Evolutionary conservation across 2,797 vertebrate species (phyloP), one percentile per base, ranked within the genome.

Genomic region (Peromyscus nudipes): DNA sequence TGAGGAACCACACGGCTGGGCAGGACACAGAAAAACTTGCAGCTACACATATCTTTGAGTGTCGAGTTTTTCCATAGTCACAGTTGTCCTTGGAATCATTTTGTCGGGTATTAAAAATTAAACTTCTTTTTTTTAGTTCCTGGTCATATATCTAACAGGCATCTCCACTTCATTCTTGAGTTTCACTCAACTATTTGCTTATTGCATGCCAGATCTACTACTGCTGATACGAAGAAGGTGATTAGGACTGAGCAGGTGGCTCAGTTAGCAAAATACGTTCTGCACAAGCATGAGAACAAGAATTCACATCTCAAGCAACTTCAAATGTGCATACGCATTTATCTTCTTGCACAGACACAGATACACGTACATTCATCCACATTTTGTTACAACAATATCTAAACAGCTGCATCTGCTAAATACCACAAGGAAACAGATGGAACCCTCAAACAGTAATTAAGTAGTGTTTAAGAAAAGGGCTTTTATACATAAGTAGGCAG

Each of bases 351-450:
- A 29, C 34, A 57, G 34, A 73, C 11, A 29, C 8, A 55, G 4
- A 55, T 17, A 55, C 34, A 27, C 4, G 13, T 49, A 25, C 0
- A 55, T 27, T 34, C 7, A 86, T 69, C 43, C 21, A 37, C 31
- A 27, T 95, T 93, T 96, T 92, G 17, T 83, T 49, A 40, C 4
- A 60, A 29, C 27, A 95, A 23, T 34, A 76, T 80, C 52, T 57
- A 65, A 95, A 93, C 29, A 94, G 37, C 55, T 93, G 55, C 40
- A 62, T 82, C 73, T 96, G 34, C 75, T 69, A 95, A 49, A 88
- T 31, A 60, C 6, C 19, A 85, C 76, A 40, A 81, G 81, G 81
- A 96, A 93, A 96, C 69, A 96, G 87, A 94, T 87, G 57, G 17
- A 57, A 64, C 25, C 14, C 21, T 96, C 64, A 62, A 62, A 76